phyloP scores from a whole-genome alignment of 2,113 vertebrate genomes.

The Myrmophylax atrothorax region DNA sequence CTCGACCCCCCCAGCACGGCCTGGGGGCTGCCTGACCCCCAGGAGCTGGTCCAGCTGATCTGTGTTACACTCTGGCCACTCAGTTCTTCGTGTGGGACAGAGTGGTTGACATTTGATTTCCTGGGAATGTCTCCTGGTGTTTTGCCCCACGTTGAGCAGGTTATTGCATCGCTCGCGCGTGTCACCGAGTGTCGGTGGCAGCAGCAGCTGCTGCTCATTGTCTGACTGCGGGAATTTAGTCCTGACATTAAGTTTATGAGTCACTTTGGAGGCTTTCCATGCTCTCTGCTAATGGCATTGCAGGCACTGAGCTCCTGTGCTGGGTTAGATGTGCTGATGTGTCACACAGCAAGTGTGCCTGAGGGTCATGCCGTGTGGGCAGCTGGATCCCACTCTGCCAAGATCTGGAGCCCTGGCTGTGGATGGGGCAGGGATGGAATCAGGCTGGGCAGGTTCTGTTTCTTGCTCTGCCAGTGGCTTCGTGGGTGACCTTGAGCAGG shows the following conservation, averaged over 20 bases:
- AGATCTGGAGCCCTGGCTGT: neutral
- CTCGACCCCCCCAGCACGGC: neutral
- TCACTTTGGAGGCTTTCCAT: neutral
- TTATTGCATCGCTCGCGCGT: neutral
- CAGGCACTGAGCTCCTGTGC: neutral
- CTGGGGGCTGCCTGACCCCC: neutral
- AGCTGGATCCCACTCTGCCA: neutral
- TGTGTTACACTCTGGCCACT: neutral
- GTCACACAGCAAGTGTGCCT: neutral
- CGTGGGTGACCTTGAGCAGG: neutral
- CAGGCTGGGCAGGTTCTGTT: neutral
- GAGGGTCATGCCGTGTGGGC: neutral
- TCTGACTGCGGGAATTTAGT: neutral
- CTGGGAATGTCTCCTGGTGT: neutral
- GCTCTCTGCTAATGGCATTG: neutral
- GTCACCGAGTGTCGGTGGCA: neutral
- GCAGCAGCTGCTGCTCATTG: constrained; percentile 29
- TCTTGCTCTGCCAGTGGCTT: neutral
- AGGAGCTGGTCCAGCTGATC: neutral
- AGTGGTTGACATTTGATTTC: neutral
- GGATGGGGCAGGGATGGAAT: neutral
- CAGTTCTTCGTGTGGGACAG: neutral
- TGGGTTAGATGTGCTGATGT: neutral
- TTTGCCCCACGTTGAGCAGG: neutral
- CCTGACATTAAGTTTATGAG: neutral